phyloP scores from a whole-genome alignment of 1,140 invertebrate species.

The Cyclargus thomasi region DNA sequence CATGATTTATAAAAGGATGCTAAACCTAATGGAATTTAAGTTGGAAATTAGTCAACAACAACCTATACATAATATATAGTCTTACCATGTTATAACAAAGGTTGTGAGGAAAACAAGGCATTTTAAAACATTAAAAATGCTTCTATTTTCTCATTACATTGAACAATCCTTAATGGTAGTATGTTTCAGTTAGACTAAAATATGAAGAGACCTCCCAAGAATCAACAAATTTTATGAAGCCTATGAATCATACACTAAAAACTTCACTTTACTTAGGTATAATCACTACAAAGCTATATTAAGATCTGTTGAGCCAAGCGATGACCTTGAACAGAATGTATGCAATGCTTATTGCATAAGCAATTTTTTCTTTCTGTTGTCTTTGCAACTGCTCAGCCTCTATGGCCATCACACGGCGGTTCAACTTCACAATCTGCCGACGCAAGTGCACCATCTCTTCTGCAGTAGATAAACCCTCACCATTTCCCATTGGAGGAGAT shows the following conservation, averaged over 20 bases:
- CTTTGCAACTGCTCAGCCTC: slow-evolving; percentile 87
- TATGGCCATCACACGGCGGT: slow-evolving; percentile 88
- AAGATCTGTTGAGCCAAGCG: slow-evolving; percentile 86
- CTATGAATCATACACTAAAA: slow-evolving; percentile 44
- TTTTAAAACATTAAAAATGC: slow-evolving; percentile 46
- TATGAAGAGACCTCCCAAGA: slow-evolving; percentile 27
- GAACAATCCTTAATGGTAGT: neutral
- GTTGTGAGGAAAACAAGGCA: slow-evolving; percentile 6
- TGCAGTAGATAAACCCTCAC: slow-evolving; percentile 81
- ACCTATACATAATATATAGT: slow-evolving; percentile 7
- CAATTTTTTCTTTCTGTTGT: slow-evolving; percentile 87
- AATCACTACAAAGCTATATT: slow-evolving; percentile 42
- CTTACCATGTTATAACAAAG: neutral
- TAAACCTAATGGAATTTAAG: slow-evolving; percentile 14
- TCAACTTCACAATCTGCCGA: slow-evolving; percentile 88
- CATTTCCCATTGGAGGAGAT: slow-evolving; percentile 77
- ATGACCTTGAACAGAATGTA: slow-evolving; percentile 91
- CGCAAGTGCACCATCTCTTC: slow-evolving; percentile 89
- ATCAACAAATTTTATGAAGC: slow-evolving; percentile 46
- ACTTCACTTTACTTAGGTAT: slow-evolving; percentile 50
- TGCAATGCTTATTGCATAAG: slow-evolving; percentile 86
- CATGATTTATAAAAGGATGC: slow-evolving; percentile 8
- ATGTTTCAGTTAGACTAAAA: slow-evolving; percentile 24
- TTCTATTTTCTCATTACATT: slow-evolving; percentile 36
- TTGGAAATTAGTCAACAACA: slow-evolving; percentile 9